Conservation (phyloP, 2,888 invertebrate species). For the Drosophila nr. perissopoda region DNA sequence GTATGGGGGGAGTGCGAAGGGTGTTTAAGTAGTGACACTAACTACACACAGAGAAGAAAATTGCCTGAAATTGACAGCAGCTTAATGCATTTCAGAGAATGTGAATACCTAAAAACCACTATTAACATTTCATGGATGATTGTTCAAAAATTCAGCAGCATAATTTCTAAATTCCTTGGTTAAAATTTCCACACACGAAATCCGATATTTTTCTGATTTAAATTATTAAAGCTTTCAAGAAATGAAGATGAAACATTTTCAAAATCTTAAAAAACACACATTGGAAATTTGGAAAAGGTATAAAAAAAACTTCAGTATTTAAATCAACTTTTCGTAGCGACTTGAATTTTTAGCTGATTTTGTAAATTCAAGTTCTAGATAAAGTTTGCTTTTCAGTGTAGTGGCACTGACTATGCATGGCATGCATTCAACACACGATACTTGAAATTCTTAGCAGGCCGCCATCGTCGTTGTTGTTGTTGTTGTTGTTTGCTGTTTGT, state of each 20-base stretch:
- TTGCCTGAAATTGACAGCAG: not conserved
- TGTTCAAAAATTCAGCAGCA: not conserved
- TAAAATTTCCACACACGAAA: not conserved
- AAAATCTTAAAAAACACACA: not conserved
- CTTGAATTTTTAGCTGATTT: not conserved
- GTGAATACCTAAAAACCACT: not conserved
- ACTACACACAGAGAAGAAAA: conserved; percentile 1
- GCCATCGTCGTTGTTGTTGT: conserved; percentile 45
- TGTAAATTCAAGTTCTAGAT: not conserved
- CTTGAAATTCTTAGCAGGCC: conserved; percentile 79
- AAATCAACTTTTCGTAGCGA: not conserved
- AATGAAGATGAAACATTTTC: not conserved
- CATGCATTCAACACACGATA: conserved; percentile 81
- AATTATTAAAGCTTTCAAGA: not conserved
- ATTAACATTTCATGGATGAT: not conserved
- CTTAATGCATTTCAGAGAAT: not conserved
- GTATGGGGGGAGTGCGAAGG: not conserved
- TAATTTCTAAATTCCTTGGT: not conserved
- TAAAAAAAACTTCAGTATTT: not conserved
- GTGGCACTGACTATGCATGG: conserved; percentile 71
- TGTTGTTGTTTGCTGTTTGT: conserved; percentile 13
- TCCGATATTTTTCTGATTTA: not conserved
- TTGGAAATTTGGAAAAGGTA: not conserved
- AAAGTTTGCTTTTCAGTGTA: not conserved
- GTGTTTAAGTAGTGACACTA: conserved; percentile 12